These are phyloP conservation scores for Drosophila atripex DNA, from an alignment of 2,888 invertebrate genomes.

Conservation along the genomic window DNA sequence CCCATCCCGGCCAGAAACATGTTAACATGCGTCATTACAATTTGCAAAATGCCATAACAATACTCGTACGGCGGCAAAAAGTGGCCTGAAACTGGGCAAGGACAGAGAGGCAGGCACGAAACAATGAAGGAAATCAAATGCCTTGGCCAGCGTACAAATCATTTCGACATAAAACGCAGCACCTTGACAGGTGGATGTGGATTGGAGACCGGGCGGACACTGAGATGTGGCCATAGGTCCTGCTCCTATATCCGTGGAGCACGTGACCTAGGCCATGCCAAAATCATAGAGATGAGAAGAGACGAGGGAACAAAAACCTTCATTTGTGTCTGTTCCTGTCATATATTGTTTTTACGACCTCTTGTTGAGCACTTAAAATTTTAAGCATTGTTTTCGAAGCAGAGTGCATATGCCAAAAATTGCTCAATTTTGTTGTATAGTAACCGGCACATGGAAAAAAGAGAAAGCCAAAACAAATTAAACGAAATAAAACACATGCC, in stretches of 20 bases:
- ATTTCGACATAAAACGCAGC: slow-evolving; percentile 75
- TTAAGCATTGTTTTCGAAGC: not conserved
- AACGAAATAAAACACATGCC: slow-evolving; percentile 27
- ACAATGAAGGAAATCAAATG: slow-evolving; percentile 65
- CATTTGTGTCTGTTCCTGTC: not conserved
- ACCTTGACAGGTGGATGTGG: slow-evolving; percentile 60
- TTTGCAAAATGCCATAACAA: slow-evolving; percentile 70
- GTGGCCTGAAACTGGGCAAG: slow-evolving; percentile 5
- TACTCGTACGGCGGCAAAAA: slow-evolving; percentile 26
- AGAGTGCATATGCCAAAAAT: not conserved
- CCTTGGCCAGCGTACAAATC: slow-evolving; percentile 68
- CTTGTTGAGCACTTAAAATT: not conserved
- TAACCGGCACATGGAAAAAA: not conserved
- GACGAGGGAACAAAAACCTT: not conserved
- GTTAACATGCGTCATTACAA: slow-evolving; percentile 82
- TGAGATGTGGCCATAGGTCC: slow-evolving; percentile 50
- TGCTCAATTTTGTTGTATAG: slow-evolving; percentile 5
- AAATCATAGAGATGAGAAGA: slow-evolving; percentile 25
- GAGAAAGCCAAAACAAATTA: slow-evolving; percentile 20
- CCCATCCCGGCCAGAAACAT: slow-evolving; percentile 54
- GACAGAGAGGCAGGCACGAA: slow-evolving; percentile 3
- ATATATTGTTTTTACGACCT: not conserved
- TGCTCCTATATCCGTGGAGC: slow-evolving; percentile 35
- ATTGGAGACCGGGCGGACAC: not conserved
- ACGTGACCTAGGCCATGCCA: slow-evolving; percentile 54